phyloP scores from a whole-genome alignment of 1,140 invertebrate species.

The Scaptomyza montana region DNA sequence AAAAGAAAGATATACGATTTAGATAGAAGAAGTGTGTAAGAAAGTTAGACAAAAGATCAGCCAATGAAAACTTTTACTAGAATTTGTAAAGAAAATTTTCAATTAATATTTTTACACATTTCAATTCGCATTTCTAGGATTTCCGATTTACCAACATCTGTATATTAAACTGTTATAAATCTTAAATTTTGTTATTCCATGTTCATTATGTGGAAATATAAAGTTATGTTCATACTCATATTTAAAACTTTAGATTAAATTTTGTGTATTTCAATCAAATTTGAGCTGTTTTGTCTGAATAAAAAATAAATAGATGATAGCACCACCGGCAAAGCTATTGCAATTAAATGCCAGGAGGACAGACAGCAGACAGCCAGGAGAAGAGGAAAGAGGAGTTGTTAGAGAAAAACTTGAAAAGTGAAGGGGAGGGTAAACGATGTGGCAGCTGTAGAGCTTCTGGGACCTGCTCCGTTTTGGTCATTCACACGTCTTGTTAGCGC shows the following conservation, averaged over 20 bases:
- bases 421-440: constrained; percentile 6
- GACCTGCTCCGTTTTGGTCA: constrained; percentile 73
- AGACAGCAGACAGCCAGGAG: constrained; percentile 5
- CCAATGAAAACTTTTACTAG: constrained; percentile 4
- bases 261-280: neutral
- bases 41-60: constrained; percentile 33
- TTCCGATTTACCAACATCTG: no score
- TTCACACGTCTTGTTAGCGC: constrained; percentile 83
- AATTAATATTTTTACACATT: no score
- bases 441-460: constrained; percentile 23
- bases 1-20: constrained; percentile 2
- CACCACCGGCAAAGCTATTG: constrained; percentile 48
- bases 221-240: no score
- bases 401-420: no score
- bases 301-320: neutral
- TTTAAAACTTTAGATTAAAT: no score
- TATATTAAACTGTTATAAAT: no score
- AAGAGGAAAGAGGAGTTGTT: neutral
- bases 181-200: no score
- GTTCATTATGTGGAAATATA: no score
- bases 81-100: no score
- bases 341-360: constrained; percentile 57
- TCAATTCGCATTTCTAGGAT: no score
- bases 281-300: neutral
- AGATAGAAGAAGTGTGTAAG: constrained; percentile 24